Evolutionary conservation across 2,888 invertebrate genomes (phyloP).

Genomic region (Phengaris arion): DNA sequence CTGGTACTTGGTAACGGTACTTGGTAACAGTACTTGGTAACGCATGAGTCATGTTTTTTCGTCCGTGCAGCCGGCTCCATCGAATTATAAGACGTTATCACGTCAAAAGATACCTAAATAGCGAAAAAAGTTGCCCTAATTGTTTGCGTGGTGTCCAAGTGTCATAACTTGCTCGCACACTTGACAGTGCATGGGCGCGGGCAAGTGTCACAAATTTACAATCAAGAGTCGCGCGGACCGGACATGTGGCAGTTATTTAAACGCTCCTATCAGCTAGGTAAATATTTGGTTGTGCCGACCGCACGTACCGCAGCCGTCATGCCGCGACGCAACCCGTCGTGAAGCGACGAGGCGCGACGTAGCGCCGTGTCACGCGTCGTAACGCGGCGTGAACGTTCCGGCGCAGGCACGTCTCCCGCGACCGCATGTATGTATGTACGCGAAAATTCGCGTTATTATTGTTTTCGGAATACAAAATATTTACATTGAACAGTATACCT

Average conservation of each 20-base stretch:
- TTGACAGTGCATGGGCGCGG: neutral
- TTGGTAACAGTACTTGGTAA: too few species aligned
- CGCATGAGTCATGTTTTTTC: too few species aligned
- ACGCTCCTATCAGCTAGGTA: constrained; percentile 34
- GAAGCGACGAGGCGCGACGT: constrained; percentile 19
- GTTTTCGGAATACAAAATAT: neutral
- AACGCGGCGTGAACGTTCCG: constrained; percentile 24
- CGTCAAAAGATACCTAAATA: too few species aligned
- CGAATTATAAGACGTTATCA: too few species aligned
- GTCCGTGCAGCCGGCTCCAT: too few species aligned
- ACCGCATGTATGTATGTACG: constrained; percentile 6
- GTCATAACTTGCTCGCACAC: neutral
- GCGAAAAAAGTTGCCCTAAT: too few species aligned
- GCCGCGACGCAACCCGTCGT: constrained; percentile 28
- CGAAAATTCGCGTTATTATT: neutral
- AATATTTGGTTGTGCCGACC: constrained; percentile 36
- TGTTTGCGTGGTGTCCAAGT: too few species aligned
- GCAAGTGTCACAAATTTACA: constrained; percentile 13
- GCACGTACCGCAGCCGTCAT: constrained; percentile 34
- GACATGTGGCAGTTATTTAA: constrained; percentile 35
- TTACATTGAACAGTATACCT: neutral
- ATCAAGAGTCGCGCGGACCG: constrained; percentile 20
- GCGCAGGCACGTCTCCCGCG: constrained; percentile 20
- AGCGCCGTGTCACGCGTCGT: constrained; percentile 5
- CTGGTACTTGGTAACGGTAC: too few species aligned